Percentiles rank a stretch among this genome's conserved stretches.
Conservation (phyloP, 2,888 invertebrate species). For the Neoaliturus tenellus region DNA sequence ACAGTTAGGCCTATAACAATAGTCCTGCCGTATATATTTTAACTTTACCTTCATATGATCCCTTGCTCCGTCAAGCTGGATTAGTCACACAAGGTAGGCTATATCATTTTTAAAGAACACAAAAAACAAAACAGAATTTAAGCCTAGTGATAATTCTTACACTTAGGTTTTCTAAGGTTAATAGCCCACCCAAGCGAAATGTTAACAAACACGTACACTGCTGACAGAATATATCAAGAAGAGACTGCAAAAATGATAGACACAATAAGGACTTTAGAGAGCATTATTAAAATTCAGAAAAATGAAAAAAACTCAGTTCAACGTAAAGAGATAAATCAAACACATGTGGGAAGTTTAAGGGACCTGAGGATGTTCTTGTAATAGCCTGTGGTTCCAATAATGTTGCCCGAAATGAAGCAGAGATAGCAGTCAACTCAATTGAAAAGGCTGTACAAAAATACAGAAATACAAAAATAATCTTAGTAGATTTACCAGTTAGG, state of each 20-base stretch:
- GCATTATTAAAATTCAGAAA: background rate
- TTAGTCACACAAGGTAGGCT: too few species aligned
- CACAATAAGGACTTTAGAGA: background rate
- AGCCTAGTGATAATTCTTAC: too few species aligned
- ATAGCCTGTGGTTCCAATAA: constrained; percentile 18
- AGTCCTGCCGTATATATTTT: too few species aligned
- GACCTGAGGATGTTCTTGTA: background rate
- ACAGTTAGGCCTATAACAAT: too few species aligned
- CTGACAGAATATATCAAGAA: constrained; percentile 15
- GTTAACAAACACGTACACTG: too few species aligned
- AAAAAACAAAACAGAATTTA: too few species aligned
- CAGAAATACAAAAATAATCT: background rate
- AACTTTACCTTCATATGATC: too few species aligned
- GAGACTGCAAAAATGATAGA: constrained; percentile 9
- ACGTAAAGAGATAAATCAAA: background rate
- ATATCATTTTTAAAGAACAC: too few species aligned
- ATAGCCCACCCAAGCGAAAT: too few species aligned
- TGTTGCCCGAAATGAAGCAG: constrained; percentile 1
- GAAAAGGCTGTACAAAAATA: background rate
- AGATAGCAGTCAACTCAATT: background rate
- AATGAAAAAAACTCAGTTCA: background rate
- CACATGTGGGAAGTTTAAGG: background rate
- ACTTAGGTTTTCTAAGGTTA: too few species aligned
- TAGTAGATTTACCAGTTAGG: background rate
- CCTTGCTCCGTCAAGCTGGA: too few species aligned